These are phyloP conservation scores for Tragelaphus eurycerus DNA, from an alignment of 2,797 vertebrate species.

Conservation along the genomic window DNA sequence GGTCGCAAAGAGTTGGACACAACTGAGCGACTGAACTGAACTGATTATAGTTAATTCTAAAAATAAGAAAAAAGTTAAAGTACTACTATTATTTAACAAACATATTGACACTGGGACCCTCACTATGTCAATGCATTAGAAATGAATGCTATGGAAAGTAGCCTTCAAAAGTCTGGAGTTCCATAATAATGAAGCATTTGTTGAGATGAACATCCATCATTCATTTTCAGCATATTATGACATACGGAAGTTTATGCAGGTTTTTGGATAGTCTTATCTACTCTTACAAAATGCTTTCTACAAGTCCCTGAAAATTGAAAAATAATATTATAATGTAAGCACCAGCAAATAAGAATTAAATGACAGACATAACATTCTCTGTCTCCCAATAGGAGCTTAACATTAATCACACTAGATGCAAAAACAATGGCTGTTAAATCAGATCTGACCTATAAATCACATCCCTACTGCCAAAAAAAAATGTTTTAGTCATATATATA, in stretches of 20 bases:
- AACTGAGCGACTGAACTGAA: no score
- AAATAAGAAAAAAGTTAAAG: background rate
- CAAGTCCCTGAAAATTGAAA: slow-evolving; percentile 4
- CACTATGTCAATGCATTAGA: background rate
- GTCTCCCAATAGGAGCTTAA: background rate
- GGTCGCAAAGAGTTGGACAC: no score
- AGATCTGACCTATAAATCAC: background rate
- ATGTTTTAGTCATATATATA: background rate
- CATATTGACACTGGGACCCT: background rate
- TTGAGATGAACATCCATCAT: background rate
- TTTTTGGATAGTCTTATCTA: background rate
- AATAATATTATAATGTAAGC: background rate
- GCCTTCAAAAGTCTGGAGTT: background rate
- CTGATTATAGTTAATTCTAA: background rate
- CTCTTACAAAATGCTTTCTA: background rate
- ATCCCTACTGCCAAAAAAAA: background rate
- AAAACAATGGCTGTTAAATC: background rate
- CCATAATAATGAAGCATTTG: background rate
- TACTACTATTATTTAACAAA: background rate
- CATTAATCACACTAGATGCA: background rate
- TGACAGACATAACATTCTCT: background rate
- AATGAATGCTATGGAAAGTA: background rate
- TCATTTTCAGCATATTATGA: background rate
- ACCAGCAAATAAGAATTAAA: background rate
- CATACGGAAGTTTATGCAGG: background rate